Evolutionary conservation across 2,797 vertebrate species (phyloP), one percentile per base, ranked within the genome.

Genomic region (Lepilemur ruficaudatus): DNA sequence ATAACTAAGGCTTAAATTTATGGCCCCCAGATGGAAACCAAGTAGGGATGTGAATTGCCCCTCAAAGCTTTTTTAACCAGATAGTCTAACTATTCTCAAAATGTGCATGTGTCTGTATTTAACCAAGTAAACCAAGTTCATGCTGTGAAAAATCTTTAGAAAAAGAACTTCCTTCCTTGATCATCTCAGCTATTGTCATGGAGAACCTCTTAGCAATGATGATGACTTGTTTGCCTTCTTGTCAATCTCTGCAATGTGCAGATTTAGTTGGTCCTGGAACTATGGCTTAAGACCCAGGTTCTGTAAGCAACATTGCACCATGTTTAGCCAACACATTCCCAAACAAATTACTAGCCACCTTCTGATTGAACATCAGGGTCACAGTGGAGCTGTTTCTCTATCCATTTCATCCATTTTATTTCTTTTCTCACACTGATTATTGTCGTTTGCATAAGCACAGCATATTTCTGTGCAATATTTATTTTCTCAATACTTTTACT

Each of bases 91-190:
- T 80, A n/a, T 48, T 89, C 20, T 69, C 73, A 89, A 69, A 92
- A 28, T 79, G 18, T 63, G 25, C 59, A 46, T 48, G 20, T 72
- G 28, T 75, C 14, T 35, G 17, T 61, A 35, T 81, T 81, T 79
- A 72, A 70, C 23, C 14, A 70, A 92, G 2, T 59, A 80, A 30
- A 57, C 50, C 22, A 82, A 69, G 14, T 92, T 80, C 48, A 61
- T 67, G 46, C 50, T 83, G 41, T 76, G 61, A 84, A 92, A 92
- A 85, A 61, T 92, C 43, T 89, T 72, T 67, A n/a, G 70, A n/a
- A 92, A 63, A 84, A 67, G 32, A 81, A 43, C 4, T 22, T 46
- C 32, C n/a, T 59, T 15, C 38, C 48, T 83, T 72, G 22, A 32
- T 72, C 65, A 79, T 38, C n/a, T 89, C 55, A 65, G 46, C 46